These are phyloP conservation scores for Pseudomyrmex concolor DNA, from an alignment of 1,140 invertebrate genomes.

Conservation along the genomic window DNA sequence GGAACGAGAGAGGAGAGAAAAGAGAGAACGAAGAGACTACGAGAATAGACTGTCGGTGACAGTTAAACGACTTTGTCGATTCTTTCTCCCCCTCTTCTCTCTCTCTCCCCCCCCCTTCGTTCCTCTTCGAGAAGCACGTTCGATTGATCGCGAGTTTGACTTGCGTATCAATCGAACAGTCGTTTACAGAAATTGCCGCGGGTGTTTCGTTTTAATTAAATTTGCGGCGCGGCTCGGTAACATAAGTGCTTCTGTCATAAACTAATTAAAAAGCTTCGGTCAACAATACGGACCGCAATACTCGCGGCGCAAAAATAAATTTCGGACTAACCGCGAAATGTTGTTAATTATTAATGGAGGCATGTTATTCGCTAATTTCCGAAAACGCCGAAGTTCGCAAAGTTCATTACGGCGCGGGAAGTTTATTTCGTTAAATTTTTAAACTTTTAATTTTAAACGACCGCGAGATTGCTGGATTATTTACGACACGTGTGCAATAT, in stretches of 20 bases:
- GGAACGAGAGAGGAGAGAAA: neutral
- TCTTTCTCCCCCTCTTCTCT: neutral
- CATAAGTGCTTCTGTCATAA: constrained; percentile 35
- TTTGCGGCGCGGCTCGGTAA: neutral
- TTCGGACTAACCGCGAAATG: constrained; percentile 1
- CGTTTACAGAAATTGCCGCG: constrained; percentile 42
- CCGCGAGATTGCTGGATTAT: constrained; percentile 5
- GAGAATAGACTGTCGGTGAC: constrained; percentile 37
- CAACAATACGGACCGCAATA: constrained; percentile 8
- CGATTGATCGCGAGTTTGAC: constrained; percentile 14
- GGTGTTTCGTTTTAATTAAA: constrained; percentile 56
- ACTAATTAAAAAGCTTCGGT: constrained; percentile 53
- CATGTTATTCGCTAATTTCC: constrained; percentile 1
- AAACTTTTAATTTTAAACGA: constrained; percentile 44
- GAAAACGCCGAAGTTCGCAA: constrained; percentile 6
- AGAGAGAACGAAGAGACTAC: neutral
- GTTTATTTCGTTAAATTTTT: constrained; percentile 34
- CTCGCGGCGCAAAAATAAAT: constrained; percentile 26
- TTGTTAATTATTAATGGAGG: constrained; percentile 33
- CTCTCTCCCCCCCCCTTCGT: neutral
- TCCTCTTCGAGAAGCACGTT: constrained; percentile 8
- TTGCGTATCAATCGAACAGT: constrained; percentile 32
- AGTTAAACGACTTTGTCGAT: constrained; percentile 2
- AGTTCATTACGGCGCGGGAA: neutral
- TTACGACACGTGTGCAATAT: constrained; percentile 14